These are phyloP conservation scores for Hydractinia echinata DNA, from an alignment of 30 jellyfish, hydroid and myxozoan genomes.

Conservation along the genomic window DNA sequence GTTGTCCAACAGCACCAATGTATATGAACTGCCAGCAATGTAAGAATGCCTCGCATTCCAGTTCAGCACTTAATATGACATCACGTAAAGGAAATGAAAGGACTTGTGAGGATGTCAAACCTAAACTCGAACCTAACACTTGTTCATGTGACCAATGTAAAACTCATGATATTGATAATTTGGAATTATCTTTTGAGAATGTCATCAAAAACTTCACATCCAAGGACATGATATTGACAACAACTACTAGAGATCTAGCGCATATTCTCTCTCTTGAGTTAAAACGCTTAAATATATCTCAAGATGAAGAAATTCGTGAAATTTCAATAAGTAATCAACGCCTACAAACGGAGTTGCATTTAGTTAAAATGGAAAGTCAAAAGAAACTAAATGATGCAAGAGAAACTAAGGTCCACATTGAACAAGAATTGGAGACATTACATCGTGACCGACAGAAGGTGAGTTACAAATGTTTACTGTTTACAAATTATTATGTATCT, in stretches of 20 bases:
- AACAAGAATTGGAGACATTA: conserved; percentile 89
- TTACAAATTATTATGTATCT: not conserved
- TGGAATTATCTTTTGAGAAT: conserved; percentile 70
- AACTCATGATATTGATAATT: conserved; percentile 33
- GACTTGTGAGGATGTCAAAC: conserved; percentile 62
- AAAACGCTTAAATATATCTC: conserved; percentile 66
- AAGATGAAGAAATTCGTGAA: conserved; percentile 81
- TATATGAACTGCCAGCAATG: conserved; percentile 90
- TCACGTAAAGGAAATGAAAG: conserved; percentile 90
- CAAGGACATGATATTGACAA: conserved; percentile 68
- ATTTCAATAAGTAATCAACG: conserved; percentile 70
- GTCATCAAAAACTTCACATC: conserved; percentile 67
- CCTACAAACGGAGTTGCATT: conserved; percentile 81
- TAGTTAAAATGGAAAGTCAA: conserved; percentile 77
- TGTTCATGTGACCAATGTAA: conserved; percentile 61
- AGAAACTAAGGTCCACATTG: conserved; percentile 87
- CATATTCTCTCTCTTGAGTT: conserved; percentile 67
- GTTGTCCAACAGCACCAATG: conserved; percentile 84
- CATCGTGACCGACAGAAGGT: conserved; percentile 98
- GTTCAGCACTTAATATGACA: conserved; percentile 63
- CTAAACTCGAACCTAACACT: conserved; percentile 46
- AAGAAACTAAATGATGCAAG: conserved; percentile 68
- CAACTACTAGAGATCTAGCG: conserved; percentile 66
- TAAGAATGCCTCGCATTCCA: conserved; percentile 75
- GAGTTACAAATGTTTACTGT: conserved; percentile 2